Conservation (phyloP, 2,113 vertebrate species). For the Ptilorrhoa leucosticta region DNA sequence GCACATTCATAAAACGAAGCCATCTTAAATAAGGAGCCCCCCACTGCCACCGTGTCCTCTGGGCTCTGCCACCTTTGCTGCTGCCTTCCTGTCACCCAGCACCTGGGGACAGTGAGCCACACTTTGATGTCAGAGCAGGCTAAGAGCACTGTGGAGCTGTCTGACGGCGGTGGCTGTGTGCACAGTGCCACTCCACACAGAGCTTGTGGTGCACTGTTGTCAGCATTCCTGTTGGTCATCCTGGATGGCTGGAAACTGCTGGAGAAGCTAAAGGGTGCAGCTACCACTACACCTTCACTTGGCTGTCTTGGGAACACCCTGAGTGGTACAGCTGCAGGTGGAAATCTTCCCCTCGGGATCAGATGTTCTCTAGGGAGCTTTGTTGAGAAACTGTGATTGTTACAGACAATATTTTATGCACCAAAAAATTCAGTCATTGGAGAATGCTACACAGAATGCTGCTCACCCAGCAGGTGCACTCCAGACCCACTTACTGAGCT, state of each 20-base stretch:
- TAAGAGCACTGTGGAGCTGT: not conserved
- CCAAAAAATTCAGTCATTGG: not conserved
- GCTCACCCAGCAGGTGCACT: not conserved
- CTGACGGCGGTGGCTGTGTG: not conserved
- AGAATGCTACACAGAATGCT: not conserved
- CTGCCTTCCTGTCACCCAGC: not conserved
- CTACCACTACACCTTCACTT: not conserved
- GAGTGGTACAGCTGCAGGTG: not conserved
- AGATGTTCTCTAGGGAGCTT: not conserved
- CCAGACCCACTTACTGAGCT: not conserved
- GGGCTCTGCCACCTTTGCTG: not conserved
- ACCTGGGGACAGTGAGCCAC: not conserved
- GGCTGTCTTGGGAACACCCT: fast-evolving
- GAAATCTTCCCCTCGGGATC: not conserved
- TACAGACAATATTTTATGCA: not conserved
- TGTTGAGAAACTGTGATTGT: not conserved
- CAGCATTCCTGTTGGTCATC: not conserved
- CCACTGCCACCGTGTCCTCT: fast-evolving
- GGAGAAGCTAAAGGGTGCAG: not conserved
- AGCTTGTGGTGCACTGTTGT: not conserved
- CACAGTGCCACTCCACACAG: not conserved
- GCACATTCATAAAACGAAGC: not conserved
- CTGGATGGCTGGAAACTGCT: not conserved
- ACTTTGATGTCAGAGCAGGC: not conserved
- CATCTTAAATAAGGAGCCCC: fast-evolving